Base-by-base conservation (phyloP, 2,113 vertebrate genomes). In the Micromys minutus region DNA sequence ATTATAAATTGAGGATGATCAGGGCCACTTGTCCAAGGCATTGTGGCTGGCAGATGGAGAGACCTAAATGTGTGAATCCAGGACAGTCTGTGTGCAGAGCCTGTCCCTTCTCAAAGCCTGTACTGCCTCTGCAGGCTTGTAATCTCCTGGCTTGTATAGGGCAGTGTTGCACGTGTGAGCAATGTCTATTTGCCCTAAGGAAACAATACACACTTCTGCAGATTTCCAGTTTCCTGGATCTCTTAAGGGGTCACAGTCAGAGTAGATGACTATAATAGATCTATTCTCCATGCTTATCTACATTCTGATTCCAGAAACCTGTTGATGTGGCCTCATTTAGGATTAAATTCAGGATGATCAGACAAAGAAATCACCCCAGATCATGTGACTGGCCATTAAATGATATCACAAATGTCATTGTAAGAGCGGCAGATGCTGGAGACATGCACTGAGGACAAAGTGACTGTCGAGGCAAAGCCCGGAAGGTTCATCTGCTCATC, bases 401-500 rank as follows among this genome's bases (percentile, higher is more conserved):
- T 50, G 12, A 39, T 42, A 61, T n/a, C 52, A 31, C 17, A 75
- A 50, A 42, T 22, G 63, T 42, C 47, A 17, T 63, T 57, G 7
- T 15, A 67, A 89, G n/a, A 92, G 50, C 84, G 21, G n/a, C 55
- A 59, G 86, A 42, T 7, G 61, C 7, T 6, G 45, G 45, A 91
- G 55, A 83, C 22, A 26, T 59, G 26, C 59, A 36, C 4, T 26
- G 52, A 65, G 65, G 29, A 47, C 22, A 31, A 24, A 0, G 31
- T 9, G 24, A 50, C 5, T 26, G 8, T 3, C 7, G 31, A 71
- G 26, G 17, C 17, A 61, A 42, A 90, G n/a, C 22, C 0, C 1
- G 4, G 55, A 17, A n/a, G 4, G 22, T 7, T 4, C 2, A 5
- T 19, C 63, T 24, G 42, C 10, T 1, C 31, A 69, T 12, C 13